Evolutionary conservation across 2,797 vertebrate species (phyloP), one percentile per base, ranked within the genome.

Genomic region (Propithecus perrieri): DNA sequence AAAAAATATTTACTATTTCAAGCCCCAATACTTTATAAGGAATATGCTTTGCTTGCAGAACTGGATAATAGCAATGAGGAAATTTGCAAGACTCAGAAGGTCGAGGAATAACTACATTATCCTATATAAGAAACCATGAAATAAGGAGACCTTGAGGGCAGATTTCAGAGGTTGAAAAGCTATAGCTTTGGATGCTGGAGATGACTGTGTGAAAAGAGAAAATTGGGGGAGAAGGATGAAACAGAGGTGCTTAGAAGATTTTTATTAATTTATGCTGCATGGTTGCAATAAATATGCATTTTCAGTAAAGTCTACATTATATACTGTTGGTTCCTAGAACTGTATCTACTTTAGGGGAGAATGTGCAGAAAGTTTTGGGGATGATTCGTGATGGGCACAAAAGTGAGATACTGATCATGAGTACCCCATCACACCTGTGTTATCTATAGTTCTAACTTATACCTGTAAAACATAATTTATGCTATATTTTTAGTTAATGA

Each of bases 1-100:
- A 63, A 93, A 89, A 59, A 87, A 65, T 13, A 69, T 30, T 89
- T 75, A 41, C 28, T 80, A 61, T 67, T 94, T 97, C 48, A 92
- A 79, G 35, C 4, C 20, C 3, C 24, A 55, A 24, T 83, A 4
- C 17, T 35, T 91, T 89, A 18, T 84, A 90, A 87, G 26, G 5
- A 95, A 33, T 4, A 63, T 46, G 1, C 3, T 72, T 89, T 92
- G 35, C 43, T 92, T 84, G 22, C 17, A 71, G 46, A 86, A 0
- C 7, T 43, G 7, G 61, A 17, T 59, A 15, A 67, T 67, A 67
- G 12, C 11, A 81, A 72, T 71, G 41, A 95, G 38, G 33, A 84
- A 75, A 94, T 63, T 35, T 76, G 2, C 12, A 85, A 87, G 78
- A 78, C 18, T 63, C 67, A 41, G 46, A 53, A 79, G 24, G 10